Evolutionary conservation across 37 sponge, comb jelly and placozoan species (phyloP), one percentile per base, ranked within the genome.

Genomic region (Bolinopsis microptera): DNA sequence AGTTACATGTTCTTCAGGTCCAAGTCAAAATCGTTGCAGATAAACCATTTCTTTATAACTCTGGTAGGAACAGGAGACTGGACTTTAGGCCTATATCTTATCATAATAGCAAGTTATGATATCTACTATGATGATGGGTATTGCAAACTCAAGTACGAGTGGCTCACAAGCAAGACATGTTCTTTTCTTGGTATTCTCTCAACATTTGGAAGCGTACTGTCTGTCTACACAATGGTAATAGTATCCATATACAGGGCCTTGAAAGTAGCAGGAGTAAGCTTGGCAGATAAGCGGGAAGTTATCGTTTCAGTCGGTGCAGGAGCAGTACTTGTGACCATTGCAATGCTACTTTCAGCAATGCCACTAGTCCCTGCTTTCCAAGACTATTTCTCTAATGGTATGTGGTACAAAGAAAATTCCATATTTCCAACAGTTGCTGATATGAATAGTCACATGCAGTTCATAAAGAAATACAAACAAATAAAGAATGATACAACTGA

Each of bases 1-100:
- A 70, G 25, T 70, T n/a, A 3, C 26, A 70, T 70, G 74, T 70
- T 70, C 74, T 28, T 70, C 26, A 70, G 21, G 3, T 9, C 74
- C 3, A 8, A 26, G 26, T 70, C 74, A 22, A 70, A 70, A 26
- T 24, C 25, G 3, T 26, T 70, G 21, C 5, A 22, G 21, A 22
- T 70, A 22, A 70, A 70, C 74, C 74, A 70, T 70, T 26, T 70
- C 30, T 70, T 70, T 70, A 70, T 70, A n/a, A n/a, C 74, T 2
- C 21, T 70, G 30, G 21, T 70, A 70, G 74, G 74, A 8, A 2
- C 3, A 2, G 74, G 74, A 3, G 74, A 70, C 26, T 70, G 1
- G 25, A 28, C 28, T 26, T 28, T 70, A 26, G 74, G 74, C 24
- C 2, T 70, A 9, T 70, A 70, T 70, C 21, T 70, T 3, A 22